phyloP scores from a whole-genome alignment of 23 tunicate species.

The Styela clava region DNA sequence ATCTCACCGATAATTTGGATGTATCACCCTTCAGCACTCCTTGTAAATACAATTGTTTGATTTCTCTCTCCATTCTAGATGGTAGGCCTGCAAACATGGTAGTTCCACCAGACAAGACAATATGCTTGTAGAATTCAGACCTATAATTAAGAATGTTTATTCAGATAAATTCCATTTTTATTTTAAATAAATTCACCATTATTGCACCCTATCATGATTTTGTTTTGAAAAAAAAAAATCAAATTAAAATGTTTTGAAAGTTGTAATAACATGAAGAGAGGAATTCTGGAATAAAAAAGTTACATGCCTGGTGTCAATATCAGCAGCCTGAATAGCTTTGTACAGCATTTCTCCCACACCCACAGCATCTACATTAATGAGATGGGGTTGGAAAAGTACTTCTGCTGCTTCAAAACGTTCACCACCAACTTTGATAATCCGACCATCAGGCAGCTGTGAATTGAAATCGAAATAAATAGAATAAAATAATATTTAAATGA shows the following conservation, averaged over 20 bases:
- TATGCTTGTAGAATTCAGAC: conserved; percentile 98
- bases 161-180: too few relatives aligned
- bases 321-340: conserved; percentile 95
- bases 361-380: conserved; percentile 86
- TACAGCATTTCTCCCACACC: conserved; percentile 96
- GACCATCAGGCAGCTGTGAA: conserved; percentile 84
- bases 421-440: conserved; percentile 85
- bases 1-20: conserved; percentile 89
- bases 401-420: conserved; percentile 98
- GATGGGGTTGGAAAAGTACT: conserved; percentile 97
- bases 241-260: too few relatives aligned
- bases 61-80: conserved; percentile 92
- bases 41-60: conserved; percentile 90
- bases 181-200: too few relatives aligned
- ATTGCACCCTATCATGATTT: too few relatives aligned
- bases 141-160: too few relatives aligned
- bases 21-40: conserved; percentile 94
- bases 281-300: too few relatives aligned
- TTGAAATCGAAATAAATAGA: not conserved
- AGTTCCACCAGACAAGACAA: conserved; percentile 95
- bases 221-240: too few relatives aligned
- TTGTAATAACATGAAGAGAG: too few relatives aligned
- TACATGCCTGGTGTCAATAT: conserved; percentile 82
- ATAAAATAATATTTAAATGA: not conserved
- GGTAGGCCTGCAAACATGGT: conserved; percentile 99